Conservation (phyloP, 2,797 vertebrate species). For the Neosilurus hyrtlii region DNA sequence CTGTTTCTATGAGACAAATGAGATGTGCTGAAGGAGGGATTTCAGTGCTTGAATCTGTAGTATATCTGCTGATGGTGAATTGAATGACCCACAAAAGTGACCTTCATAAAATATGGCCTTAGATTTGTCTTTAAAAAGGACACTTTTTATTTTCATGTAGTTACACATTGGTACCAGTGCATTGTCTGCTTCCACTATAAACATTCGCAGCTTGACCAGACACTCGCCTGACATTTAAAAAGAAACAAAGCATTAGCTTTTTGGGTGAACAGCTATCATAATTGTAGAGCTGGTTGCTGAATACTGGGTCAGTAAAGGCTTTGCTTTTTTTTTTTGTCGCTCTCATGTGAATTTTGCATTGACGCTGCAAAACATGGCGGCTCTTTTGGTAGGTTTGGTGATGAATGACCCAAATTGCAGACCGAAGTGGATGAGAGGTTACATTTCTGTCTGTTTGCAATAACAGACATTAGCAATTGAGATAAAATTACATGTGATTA, state of each 20-base stretch:
- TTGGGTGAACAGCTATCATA: not conserved
- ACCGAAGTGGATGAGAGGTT: not conserved
- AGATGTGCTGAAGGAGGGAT: slow-evolving; percentile 7
- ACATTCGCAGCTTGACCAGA: slow-evolving; percentile 15
- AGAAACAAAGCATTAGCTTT: slow-evolving; percentile 10
- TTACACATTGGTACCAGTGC: not conserved
- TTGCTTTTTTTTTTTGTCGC: not conserved
- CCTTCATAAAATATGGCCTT: not conserved
- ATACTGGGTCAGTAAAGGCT: not conserved
- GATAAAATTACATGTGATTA: not conserved
- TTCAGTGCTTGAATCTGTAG: not conserved
- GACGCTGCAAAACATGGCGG: not conserved
- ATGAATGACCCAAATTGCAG: not conserved
- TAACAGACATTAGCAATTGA: not conserved
- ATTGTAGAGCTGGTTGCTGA: not conserved
- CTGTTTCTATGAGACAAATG: slow-evolving; percentile 8
- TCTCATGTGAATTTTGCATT: not conserved
- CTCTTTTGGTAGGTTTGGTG: not conserved
- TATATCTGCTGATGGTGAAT: slow-evolving; percentile 8
- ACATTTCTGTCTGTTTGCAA: slow-evolving; percentile 1
- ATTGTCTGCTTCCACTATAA: not conserved
- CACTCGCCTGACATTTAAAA: slow-evolving; percentile 18
- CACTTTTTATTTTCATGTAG: not conserved
- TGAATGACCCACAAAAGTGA: not conserved
- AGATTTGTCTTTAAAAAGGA: not conserved